A percentile compares a stretch with the other conserved stretches of the same genome.
phyloP scores from a whole-genome alignment of 1,140 invertebrate species.

The Bombus vancouverensis region DNA sequence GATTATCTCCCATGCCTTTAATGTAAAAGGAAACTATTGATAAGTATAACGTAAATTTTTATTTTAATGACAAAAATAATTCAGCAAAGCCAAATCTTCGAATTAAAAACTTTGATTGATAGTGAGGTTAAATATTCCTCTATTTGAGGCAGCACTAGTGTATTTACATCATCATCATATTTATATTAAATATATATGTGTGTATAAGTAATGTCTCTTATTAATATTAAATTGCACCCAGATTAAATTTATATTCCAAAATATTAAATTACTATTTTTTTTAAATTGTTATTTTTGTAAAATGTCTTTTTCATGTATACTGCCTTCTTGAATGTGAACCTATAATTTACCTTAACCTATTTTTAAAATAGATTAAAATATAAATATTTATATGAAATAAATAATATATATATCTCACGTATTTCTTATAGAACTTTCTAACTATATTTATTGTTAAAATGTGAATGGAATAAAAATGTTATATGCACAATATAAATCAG shows the following conservation, averaged over 20 bases:
- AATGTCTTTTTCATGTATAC: background rate
- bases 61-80: background rate
- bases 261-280: background rate
- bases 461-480: background rate
- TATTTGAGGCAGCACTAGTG: background rate
- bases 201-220: background rate
- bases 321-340: background rate
- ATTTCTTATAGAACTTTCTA: background rate
- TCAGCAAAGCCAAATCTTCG: background rate
- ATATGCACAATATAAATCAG: background rate
- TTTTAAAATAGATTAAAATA: background rate
- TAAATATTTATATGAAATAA: background rate
- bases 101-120: background rate
- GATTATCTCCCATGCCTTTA: constrained; percentile 67
- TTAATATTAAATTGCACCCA: background rate
- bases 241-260: background rate
- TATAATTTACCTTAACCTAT: background rate
- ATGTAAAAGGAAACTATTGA: background rate
- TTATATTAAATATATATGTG: background rate
- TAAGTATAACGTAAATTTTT: background rate
- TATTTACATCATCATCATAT: background rate
- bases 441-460: background rate
- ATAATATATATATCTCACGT: background rate
- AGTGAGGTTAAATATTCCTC: background rate
- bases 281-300: background rate